Conservation (phyloP, 2,888 invertebrate genomes). For the Anagyrus pseudococci region DNA sequence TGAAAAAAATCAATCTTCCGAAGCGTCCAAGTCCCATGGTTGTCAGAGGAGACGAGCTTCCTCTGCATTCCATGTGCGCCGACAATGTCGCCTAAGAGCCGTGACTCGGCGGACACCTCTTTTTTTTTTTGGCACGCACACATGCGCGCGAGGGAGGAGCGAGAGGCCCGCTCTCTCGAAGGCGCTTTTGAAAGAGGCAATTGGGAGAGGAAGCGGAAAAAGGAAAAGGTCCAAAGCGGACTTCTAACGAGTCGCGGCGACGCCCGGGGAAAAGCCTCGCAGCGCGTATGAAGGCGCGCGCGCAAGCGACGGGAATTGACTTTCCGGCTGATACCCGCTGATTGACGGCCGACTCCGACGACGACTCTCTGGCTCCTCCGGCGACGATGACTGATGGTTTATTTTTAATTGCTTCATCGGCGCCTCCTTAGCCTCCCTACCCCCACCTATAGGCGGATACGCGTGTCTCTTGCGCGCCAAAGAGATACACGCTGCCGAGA, state of each 20-base stretch:
- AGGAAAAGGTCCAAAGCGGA: conserved; percentile 48
- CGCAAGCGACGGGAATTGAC: too few species aligned
- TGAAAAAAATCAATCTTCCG: too few species aligned
- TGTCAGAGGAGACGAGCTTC: too few species aligned
- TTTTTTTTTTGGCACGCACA: not conserved
- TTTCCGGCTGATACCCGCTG: conserved; percentile 29
- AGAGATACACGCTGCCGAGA: too few species aligned
- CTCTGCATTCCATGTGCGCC: too few species aligned
- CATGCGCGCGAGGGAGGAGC: not conserved
- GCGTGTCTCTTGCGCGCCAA: too few species aligned
- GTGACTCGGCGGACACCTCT: conserved; percentile 8
- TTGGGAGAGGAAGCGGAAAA: conserved; percentile 12
- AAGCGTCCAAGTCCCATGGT: too few species aligned
- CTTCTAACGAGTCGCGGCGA: conserved; percentile 52
- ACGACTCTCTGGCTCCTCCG: conserved; percentile 50
- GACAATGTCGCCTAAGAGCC: conserved; percentile 21
- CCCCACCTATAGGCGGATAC: too few species aligned
- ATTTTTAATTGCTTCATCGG: conserved; percentile 55
- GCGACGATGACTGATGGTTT: conserved; percentile 59
- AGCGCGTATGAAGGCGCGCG: too few species aligned
- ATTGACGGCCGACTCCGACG: conserved; percentile 29
- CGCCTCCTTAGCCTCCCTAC: too few species aligned
- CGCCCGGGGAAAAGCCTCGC: conserved; percentile 27
- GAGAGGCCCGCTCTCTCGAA: not conserved
- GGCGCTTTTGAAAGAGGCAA: too few species aligned